A percentile compares a stretch with the other conserved stretches of the same genome.
Evolutionary conservation across 2,113 vertebrate species (phyloP).

Genomic region (Caranx ignobilis): DNA sequence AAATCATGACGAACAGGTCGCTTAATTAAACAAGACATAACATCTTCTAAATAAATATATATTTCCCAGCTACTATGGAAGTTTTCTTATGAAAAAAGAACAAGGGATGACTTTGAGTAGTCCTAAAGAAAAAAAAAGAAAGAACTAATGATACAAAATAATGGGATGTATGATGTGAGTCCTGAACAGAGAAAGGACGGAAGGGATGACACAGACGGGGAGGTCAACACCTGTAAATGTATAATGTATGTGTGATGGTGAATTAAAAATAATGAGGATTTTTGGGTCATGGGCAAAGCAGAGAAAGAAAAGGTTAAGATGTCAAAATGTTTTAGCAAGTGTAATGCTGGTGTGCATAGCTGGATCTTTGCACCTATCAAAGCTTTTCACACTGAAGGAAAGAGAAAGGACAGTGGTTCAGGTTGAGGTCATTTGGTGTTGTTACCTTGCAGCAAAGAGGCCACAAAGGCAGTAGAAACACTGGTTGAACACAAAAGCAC

Average conservation of each 20-base stretch:
- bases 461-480: constrained; percentile 88
- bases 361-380: not conserved
- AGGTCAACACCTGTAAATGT: not conserved
- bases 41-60: not conserved
- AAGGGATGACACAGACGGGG: not conserved
- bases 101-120: not conserved
- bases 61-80: not conserved
- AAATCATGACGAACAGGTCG: not conserved
- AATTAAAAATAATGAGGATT: not conserved
- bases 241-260: not conserved
- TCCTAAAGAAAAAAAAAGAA: not conserved
- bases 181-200: not conserved
- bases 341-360: not conserved
- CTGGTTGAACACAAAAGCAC: constrained; percentile 91
- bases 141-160: not conserved
- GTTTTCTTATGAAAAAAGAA: not conserved
- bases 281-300: not conserved
- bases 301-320: not conserved
- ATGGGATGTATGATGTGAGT: not conserved
- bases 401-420: not conserved
- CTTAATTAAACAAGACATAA: not conserved
- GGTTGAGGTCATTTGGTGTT: not conserved
- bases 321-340: not conserved
- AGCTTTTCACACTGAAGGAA: not conserved
- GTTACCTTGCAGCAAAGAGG: constrained; percentile 91